Evolutionary conservation across 2,888 invertebrate species (phyloP).

Genomic region (Synanthedon andrenaeformis): DNA sequence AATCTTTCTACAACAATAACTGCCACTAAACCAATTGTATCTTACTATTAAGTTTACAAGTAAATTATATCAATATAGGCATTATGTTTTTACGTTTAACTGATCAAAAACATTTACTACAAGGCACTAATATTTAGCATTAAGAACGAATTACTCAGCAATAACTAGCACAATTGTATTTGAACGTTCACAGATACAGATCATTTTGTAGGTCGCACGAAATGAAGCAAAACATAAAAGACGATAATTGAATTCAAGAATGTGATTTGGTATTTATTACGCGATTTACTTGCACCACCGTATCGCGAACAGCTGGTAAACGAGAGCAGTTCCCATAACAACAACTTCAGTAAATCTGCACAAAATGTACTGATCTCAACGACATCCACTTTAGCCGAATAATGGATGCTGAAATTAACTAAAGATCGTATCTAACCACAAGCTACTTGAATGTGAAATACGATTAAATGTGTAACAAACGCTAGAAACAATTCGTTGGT

Average conservation of each 20-base stretch:
- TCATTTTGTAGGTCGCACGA: background rate
- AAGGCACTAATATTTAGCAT: too few relatives aligned
- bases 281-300: slow-evolving; percentile 36
- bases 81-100: too few relatives aligned
- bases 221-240: slow-evolving; percentile 21
- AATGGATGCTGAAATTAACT: background rate
- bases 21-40: too few relatives aligned
- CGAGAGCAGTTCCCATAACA: slow-evolving; percentile 32
- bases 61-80: too few relatives aligned
- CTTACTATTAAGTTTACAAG: too few relatives aligned
- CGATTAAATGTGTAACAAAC: background rate
- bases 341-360: slow-evolving; percentile 2
- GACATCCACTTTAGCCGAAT: background rate
- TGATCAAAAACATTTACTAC: background rate
- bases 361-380: background rate
- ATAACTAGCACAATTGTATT: too few relatives aligned
- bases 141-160: too few relatives aligned
- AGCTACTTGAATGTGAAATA: background rate
- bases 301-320: slow-evolving; percentile 39
- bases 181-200: too few relatives aligned
- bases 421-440: background rate
- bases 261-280: slow-evolving; percentile 55
- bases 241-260: slow-evolving; percentile 43
- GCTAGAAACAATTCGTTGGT: slow-evolving; percentile 11
- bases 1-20: too few relatives aligned